Evolutionary conservation across 2,797 vertebrate species (phyloP).

Genomic region (Pantherophis vulpinus): DNA sequence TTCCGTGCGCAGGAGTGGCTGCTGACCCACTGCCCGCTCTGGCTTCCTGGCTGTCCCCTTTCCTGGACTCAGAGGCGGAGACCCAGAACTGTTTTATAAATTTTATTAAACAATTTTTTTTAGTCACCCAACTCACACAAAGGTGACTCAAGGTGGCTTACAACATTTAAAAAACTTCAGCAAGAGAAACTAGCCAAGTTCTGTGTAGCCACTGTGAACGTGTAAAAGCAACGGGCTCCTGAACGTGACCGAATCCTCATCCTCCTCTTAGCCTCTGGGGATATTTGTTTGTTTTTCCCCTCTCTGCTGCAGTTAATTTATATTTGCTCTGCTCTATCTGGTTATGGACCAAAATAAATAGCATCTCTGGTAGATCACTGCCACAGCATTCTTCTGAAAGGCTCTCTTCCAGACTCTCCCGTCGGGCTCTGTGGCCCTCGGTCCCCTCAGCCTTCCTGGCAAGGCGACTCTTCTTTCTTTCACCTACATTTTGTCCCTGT

Average conservation of each 20-base stretch:
- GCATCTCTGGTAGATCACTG: not conserved
- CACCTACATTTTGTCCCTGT: not conserved
- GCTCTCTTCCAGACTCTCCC: not conserved
- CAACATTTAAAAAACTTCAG: not conserved
- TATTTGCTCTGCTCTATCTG: not conserved
- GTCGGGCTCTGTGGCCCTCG: not conserved
- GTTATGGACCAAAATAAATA: not conserved
- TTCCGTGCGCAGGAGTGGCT: no score
- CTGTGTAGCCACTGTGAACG: not conserved
- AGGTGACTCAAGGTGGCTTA: not conserved
- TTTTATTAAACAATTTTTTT: not conserved
- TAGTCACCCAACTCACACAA: not conserved
- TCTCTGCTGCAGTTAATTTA: not conserved
- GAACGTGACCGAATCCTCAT: not conserved
- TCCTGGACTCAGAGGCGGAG: not conserved
- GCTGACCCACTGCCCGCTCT: not conserved
- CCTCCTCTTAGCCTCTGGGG: not conserved
- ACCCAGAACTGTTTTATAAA: not conserved
- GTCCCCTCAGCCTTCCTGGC: not conserved
- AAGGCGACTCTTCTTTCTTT: not conserved
- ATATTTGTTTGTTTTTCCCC: not conserved
- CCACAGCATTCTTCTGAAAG: not conserved
- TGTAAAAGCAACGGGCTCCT: not conserved
- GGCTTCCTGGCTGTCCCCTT: not conserved
- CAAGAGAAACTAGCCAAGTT: not conserved